Conservation (phyloP, 2,888 invertebrate species). For the Geophilus truncorum region DNA sequence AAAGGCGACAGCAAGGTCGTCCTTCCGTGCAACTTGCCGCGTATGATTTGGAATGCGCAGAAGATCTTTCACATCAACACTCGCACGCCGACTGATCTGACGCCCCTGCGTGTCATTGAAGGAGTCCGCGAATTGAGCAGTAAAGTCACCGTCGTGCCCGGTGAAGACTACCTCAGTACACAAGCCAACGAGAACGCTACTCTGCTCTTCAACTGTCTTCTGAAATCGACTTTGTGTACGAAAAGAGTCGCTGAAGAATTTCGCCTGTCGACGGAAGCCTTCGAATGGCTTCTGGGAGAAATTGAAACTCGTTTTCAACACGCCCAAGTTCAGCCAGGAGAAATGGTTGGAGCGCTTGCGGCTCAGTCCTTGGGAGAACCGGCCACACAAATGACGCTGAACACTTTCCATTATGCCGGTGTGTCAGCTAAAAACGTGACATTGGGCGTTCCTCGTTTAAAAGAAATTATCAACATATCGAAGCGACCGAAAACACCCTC, state of each 20-base stretch:
- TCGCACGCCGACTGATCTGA: slow-evolving; percentile 85
- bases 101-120: slow-evolving; percentile 85
- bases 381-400: slow-evolving; percentile 98
- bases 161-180: slow-evolving; percentile 89
- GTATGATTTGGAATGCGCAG: slow-evolving; percentile 99
- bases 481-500: slow-evolving; percentile 99
- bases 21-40: slow-evolving; percentile 92
- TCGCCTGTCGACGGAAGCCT: slow-evolving; percentile 88
- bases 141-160: slow-evolving; percentile 88
- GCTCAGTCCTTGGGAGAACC: slow-evolving; percentile 99
- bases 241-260: slow-evolving; percentile 96
- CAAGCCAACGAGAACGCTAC: slow-evolving; percentile 99
- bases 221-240: slow-evolving; percentile 90
- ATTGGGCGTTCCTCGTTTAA: slow-evolving; percentile 94
- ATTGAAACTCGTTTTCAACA: slow-evolving; percentile 98
- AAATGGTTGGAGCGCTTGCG: slow-evolving; percentile 99
- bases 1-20: slow-evolving; percentile 89
- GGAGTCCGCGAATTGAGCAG: slow-evolving; percentile 82
- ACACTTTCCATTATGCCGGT: slow-evolving; percentile 99
- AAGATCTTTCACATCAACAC: slow-evolving; percentile 99
- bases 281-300: slow-evolving; percentile 99
- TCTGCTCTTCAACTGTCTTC: slow-evolving; percentile 88
- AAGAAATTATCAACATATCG: slow-evolving; percentile 91
- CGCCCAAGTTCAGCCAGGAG: slow-evolving; percentile 86
- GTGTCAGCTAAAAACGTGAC: slow-evolving; percentile 99